These are phyloP conservation scores for Propithecus perrieri DNA, from an alignment of 2,797 vertebrate genomes.

Conservation along the genomic window DNA sequence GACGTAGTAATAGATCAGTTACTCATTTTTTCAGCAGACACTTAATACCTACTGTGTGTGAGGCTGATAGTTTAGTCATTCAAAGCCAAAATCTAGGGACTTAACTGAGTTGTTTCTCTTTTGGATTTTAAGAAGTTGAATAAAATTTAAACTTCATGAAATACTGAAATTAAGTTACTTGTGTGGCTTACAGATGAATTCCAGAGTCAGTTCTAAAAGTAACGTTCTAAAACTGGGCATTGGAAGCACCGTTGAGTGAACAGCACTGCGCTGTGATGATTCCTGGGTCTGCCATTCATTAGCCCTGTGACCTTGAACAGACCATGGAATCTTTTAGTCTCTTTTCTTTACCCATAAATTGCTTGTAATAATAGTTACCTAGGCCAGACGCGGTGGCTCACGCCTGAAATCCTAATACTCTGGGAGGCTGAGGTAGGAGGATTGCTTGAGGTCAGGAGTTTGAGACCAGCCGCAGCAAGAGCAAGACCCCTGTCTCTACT, in stretches of 20 bases:
- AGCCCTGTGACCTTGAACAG: not conserved
- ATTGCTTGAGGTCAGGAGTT: too few species aligned
- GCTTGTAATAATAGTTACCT: not conserved
- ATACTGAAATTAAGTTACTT: not conserved
- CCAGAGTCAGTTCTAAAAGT: not conserved
- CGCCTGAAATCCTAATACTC: too few species aligned
- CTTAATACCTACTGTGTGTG: not conserved
- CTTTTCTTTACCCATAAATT: not conserved
- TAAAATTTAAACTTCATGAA: conserved; percentile 23
- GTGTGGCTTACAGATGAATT: not conserved
- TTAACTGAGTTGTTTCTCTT: not conserved
- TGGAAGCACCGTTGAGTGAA: not conserved
- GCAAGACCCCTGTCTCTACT: too few species aligned
- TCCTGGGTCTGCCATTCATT: not conserved
- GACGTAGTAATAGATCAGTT: not conserved
- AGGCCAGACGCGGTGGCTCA: too few species aligned
- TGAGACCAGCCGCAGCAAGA: too few species aligned
- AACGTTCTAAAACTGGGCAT: not conserved
- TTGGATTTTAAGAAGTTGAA: not conserved
- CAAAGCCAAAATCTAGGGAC: not conserved
- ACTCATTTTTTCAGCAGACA: not conserved
- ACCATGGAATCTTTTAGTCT: not conserved
- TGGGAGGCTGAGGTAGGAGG: too few species aligned
- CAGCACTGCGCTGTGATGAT: not conserved
- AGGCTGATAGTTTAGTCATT: not conserved